A percentile compares a stretch with the other conserved stretches of the same genome.
Conservation (phyloP, 2,113 vertebrate species). For the Scartelaos histophorus region DNA sequence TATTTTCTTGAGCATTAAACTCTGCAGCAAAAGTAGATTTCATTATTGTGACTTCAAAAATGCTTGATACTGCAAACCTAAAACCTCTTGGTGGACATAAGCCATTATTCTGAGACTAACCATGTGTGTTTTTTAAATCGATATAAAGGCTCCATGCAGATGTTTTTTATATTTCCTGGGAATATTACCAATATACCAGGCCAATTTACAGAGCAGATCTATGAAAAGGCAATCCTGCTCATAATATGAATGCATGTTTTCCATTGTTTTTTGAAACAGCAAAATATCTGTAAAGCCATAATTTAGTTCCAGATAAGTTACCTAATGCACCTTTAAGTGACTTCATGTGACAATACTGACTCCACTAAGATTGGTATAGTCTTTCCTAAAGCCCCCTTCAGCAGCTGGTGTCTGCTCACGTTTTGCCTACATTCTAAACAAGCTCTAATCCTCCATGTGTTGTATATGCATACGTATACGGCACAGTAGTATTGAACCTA, state of each 20-base stretch:
- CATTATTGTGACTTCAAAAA: not conserved
- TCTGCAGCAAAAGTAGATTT: too few relatives aligned
- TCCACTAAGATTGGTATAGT: not conserved
- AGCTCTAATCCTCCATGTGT: not conserved
- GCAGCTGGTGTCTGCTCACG: not conserved
- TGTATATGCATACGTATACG: not conserved
- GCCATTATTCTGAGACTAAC: too few relatives aligned
- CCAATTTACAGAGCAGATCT: not conserved
- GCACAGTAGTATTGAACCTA: conserved; percentile 2
- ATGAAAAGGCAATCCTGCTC: too few relatives aligned
- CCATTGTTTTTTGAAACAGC: not conserved
- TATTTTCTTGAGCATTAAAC: not conserved
- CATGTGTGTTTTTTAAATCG: too few relatives aligned
- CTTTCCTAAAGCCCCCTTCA: not conserved
- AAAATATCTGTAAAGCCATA: not conserved
- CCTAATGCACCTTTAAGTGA: not conserved
- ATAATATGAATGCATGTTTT: too few relatives aligned
- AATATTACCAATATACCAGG: too few relatives aligned
- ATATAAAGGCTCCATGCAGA: not conserved
- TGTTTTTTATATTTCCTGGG: too few relatives aligned
- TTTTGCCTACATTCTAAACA: not conserved
- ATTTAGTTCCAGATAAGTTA: not conserved
- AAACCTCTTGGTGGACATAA: not conserved
- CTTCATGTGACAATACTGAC: not conserved
- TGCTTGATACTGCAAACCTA: not conserved